Conservation (phyloP, 2,888 invertebrate genomes). For the Anodontia alba region DNA sequence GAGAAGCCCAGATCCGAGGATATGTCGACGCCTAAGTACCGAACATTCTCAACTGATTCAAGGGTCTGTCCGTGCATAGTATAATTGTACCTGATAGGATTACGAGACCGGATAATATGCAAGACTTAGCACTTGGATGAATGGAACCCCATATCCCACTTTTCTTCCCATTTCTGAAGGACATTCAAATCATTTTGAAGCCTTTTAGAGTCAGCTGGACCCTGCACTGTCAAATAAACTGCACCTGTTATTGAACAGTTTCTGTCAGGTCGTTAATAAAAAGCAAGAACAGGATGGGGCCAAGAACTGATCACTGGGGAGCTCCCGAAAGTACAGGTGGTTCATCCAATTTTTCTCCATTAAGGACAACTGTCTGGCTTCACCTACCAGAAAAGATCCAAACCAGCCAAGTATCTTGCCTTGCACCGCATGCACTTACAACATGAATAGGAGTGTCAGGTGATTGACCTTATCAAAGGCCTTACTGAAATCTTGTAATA, state of each 20-base stretch:
- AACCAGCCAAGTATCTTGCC: slow-evolving; percentile 14
- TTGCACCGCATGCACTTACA: slow-evolving; percentile 19
- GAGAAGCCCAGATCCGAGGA: too few relatives aligned
- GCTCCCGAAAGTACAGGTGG: slow-evolving; percentile 29
- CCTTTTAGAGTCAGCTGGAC: neutral
- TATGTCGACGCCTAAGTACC: slow-evolving; percentile 20
- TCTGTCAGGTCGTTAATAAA: slow-evolving; percentile 13
- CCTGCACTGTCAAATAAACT: slow-evolving; percentile 19
- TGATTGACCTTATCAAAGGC: slow-evolving; percentile 34
- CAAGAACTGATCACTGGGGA: slow-evolving; percentile 28
- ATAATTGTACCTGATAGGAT: neutral
- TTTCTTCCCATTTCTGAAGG: slow-evolving; percentile 19
- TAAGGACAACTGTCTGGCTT: slow-evolving; percentile 11
- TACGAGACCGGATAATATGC: slow-evolving; percentile 16
- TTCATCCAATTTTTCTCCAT: slow-evolving; percentile 14
- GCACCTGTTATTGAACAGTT: slow-evolving; percentile 13
- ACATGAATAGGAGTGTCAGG: slow-evolving; percentile 21
- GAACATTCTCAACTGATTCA: neutral
- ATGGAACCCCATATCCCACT: slow-evolving; percentile 30
- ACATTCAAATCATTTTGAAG: slow-evolving; percentile 23
- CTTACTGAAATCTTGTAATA: slow-evolving; percentile 37
- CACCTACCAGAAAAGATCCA: slow-evolving; percentile 24
- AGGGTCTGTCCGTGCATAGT: slow-evolving; percentile 25
- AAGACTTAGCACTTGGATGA: slow-evolving; percentile 30
- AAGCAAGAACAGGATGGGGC: slow-evolving; percentile 14